Percentiles rank a stretch among this genome's conserved stretches.
phyloP scores from a whole-genome alignment of 1,140 invertebrate species.

The Zaprionus lachaisei region DNA sequence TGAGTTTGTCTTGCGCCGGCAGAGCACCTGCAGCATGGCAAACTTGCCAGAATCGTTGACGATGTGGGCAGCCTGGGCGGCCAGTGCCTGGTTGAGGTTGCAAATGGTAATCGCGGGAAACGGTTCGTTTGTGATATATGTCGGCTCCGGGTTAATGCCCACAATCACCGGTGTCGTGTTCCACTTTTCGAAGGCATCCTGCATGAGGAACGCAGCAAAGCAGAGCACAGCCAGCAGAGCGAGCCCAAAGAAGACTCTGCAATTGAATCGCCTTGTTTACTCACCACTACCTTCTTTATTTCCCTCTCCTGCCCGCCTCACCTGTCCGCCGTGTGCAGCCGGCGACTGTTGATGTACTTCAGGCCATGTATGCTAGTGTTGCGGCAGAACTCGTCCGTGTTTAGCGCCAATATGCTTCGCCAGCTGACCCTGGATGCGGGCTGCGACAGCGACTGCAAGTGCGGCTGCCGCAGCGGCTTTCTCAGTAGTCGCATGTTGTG shows the following conservation, averaged over 20 bases:
- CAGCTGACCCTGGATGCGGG: slow-evolving; percentile 45
- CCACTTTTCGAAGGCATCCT: slow-evolving; percentile 75
- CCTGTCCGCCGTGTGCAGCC: slow-evolving; percentile 58
- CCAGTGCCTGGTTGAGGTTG: slow-evolving; percentile 73
- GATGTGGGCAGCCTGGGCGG: slow-evolving; percentile 37
- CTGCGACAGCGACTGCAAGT: not conserved
- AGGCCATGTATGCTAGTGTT: slow-evolving; percentile 75
- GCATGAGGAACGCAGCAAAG: slow-evolving; percentile 61
- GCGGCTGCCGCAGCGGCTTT: slow-evolving; percentile 10
- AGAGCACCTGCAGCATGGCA: slow-evolving; percentile 86
- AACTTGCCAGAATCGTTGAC: slow-evolving; percentile 41
- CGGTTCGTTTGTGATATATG: slow-evolving; percentile 71
- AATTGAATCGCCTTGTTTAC: slow-evolving; percentile 2
- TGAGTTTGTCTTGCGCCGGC: slow-evolving; percentile 84
- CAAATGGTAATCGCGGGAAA: slow-evolving; percentile 79
- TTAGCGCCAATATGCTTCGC: slow-evolving; percentile 54
- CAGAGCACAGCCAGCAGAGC: slow-evolving; percentile 63
- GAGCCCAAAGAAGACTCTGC: slow-evolving; percentile 67
- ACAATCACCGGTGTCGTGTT: slow-evolving; percentile 72
- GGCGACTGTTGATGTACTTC: slow-evolving; percentile 69
- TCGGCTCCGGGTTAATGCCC: slow-evolving; percentile 71
- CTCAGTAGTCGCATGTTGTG: slow-evolving; percentile 24
- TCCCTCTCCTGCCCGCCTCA: slow-evolving; percentile 16
- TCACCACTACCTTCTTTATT: not conserved
- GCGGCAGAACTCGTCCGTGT: slow-evolving; percentile 76